phyloP scores from a whole-genome alignment of 2,113 vertebrate species.

The Meles meles region DNA sequence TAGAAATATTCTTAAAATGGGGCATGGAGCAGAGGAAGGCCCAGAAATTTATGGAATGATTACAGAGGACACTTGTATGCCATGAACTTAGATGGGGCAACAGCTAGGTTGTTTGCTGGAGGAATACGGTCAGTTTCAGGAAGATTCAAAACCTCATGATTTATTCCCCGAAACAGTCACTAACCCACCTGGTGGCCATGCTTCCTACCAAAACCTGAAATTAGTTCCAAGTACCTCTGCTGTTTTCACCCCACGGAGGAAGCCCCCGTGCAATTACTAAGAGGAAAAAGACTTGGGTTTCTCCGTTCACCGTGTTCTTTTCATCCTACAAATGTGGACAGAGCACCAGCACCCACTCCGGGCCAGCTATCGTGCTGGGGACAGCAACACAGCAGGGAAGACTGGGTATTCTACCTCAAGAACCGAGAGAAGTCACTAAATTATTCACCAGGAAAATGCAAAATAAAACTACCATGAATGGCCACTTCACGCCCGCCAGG shows the following conservation, averaged over 20 bases:
- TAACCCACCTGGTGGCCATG: not conserved
- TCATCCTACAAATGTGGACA: not conserved
- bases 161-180: not conserved
- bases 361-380: rapidly evolving
- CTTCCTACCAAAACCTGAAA: not conserved
- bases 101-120: not conserved
- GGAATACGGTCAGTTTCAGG: not conserved
- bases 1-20: not conserved
- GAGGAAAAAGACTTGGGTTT: not conserved
- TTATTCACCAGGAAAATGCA: not conserved
- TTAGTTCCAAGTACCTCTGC: not conserved
- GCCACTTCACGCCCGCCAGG: not conserved
- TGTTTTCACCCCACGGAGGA: not conserved
- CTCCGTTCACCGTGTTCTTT: not conserved
- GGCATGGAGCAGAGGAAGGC: not conserved
- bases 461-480: not conserved
- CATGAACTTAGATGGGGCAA: rapidly evolving
- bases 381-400: rapidly evolving
- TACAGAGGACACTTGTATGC: not conserved
- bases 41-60: not conserved
- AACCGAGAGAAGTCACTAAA: not conserved
- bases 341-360: not conserved
- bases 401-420: not conserved
- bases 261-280: not conserved
- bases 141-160: not conserved